Conservation (phyloP, 2,888 invertebrate species). For the Ctena decussata region DNA sequence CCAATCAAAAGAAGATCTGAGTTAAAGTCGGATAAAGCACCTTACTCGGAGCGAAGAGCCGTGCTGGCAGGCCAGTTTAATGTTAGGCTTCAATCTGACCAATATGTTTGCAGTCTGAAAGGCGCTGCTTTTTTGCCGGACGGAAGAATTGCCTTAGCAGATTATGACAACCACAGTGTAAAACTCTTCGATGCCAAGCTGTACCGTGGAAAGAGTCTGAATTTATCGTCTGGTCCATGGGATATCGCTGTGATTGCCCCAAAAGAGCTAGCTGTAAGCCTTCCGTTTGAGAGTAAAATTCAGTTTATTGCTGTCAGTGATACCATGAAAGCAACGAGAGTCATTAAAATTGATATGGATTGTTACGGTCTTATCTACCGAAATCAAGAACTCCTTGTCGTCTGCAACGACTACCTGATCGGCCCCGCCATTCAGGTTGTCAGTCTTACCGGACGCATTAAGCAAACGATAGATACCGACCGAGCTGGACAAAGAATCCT, state of each 20-base stretch:
- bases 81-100: slow-evolving; percentile 51
- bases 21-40: slow-evolving; percentile 26
- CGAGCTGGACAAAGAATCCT: slow-evolving; percentile 55
- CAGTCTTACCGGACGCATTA: slow-evolving; percentile 60
- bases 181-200: slow-evolving; percentile 64
- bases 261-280: slow-evolving; percentile 57
- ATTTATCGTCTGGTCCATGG: slow-evolving; percentile 61
- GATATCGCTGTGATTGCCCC: slow-evolving; percentile 56
- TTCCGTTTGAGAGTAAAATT: slow-evolving; percentile 65
- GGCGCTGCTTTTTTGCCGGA: slow-evolving; percentile 49
- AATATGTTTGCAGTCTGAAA: slow-evolving; percentile 51
- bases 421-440: slow-evolving; percentile 58
- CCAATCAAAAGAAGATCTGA: slow-evolving; percentile 56
- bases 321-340: slow-evolving; percentile 48
- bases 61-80: slow-evolving; percentile 60
- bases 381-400: slow-evolving; percentile 62
- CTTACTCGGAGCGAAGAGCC: slow-evolving; percentile 48
- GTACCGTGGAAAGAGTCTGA: slow-evolving; percentile 50
- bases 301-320: slow-evolving; percentile 59
- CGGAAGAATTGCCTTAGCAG: slow-evolving; percentile 56
- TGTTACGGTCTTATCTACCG: slow-evolving; percentile 60
- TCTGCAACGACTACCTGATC: slow-evolving; percentile 65
- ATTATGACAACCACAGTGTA: slow-evolving; percentile 63
- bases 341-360: slow-evolving; percentile 63
- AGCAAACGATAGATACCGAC: slow-evolving; percentile 65